These are phyloP conservation scores for Rhinella marina DNA, from an alignment of 2,797 vertebrate species.

Conservation along the genomic window DNA sequence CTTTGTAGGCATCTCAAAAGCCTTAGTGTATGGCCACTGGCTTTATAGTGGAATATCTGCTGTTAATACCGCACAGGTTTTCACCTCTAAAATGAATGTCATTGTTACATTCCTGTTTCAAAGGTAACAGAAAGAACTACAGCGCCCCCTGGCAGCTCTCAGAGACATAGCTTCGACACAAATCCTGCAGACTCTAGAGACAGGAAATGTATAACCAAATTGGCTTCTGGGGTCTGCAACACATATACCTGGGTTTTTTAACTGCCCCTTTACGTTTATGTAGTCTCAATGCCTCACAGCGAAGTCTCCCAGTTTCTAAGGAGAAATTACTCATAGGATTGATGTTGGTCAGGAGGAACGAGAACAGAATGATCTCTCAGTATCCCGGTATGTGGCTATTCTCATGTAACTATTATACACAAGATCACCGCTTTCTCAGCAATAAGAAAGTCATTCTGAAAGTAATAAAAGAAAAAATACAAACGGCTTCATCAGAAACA, in stretches of 20 bases:
- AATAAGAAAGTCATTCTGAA: too few species aligned
- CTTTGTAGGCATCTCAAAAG: too few species aligned
- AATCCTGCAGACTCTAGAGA: background rate
- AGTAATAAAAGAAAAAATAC: too few species aligned
- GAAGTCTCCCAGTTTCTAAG: background rate
- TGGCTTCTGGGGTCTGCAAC: background rate
- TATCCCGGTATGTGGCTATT: too few species aligned
- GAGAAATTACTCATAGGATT: background rate
- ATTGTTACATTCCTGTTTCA: background rate
- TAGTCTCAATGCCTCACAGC: background rate
- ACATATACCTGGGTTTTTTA: background rate
- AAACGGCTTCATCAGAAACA: too few species aligned
- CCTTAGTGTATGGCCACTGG: too few species aligned
- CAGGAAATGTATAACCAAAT: background rate
- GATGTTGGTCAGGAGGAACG: background rate
- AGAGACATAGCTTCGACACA: too few species aligned
- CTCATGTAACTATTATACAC: too few species aligned
- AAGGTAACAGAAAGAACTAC: constrained; percentile 4
- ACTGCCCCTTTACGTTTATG: background rate
- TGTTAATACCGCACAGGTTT: background rate
- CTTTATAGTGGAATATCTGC: background rate
- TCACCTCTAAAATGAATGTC: constrained; percentile 12
- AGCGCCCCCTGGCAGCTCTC: constrained; percentile 42
- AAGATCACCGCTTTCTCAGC: too few species aligned
- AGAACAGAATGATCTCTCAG: background rate